phyloP scores from a whole-genome alignment of 2,888 invertebrate species.

The Idaea straminata region DNA sequence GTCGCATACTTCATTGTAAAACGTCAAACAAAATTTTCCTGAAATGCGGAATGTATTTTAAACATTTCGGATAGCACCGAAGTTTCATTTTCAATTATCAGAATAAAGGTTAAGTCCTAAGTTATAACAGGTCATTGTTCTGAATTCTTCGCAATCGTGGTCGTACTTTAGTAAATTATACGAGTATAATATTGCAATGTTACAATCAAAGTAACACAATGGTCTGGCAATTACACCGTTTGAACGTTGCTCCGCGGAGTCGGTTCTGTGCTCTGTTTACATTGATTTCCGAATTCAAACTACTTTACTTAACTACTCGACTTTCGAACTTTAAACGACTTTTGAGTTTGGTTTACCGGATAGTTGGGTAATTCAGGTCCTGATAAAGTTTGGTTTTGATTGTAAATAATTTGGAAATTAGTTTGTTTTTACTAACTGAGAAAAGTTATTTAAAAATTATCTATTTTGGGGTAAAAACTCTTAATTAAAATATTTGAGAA shows the following conservation, averaged over 20 bases:
- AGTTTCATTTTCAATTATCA: too few species aligned
- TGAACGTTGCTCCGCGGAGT: constrained; percentile 39
- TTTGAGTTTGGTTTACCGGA: not conserved
- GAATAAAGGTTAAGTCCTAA: not conserved
- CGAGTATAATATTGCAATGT: constrained; percentile 41
- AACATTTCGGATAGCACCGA: not conserved
- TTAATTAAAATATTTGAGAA: not conserved
- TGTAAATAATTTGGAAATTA: not conserved
- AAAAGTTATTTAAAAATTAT: too few species aligned
- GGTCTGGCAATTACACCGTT: constrained; percentile 56
- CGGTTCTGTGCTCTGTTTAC: constrained; percentile 35
- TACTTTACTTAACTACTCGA: not conserved
- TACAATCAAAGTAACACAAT: constrained; percentile 51
- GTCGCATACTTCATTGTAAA: not conserved
- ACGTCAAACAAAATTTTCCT: not conserved
- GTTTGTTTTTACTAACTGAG: constrained; percentile 11
- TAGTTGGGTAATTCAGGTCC: not conserved
- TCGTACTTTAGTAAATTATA: not conserved
- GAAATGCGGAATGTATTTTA: not conserved
- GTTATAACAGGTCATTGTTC: not conserved
- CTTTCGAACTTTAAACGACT: not conserved
- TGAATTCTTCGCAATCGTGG: not conserved
- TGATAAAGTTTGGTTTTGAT: not conserved
- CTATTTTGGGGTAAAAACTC: too few species aligned
- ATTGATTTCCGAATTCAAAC: constrained; percentile 5